Base-by-base conservation (phyloP, 2,888 invertebrate species). In the Lepetodrilus schrolli region DNA sequence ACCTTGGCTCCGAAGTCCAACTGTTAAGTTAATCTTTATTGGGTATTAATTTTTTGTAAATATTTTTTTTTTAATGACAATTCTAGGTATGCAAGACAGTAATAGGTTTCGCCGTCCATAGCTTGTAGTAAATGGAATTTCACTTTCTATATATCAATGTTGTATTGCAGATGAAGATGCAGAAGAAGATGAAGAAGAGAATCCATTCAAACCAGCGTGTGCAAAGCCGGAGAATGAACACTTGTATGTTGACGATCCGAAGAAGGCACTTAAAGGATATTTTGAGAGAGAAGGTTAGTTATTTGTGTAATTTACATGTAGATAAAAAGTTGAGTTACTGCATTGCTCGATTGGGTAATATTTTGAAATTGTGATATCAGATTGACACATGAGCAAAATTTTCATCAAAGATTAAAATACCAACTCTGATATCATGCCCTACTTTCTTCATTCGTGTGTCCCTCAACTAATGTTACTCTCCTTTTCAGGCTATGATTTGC, bases 211-310 rank as follows among this genome's bases (percentile, higher is more conserved):
- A 5, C 76, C 84, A 47, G 75, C 80, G 5, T 37, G 80, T n/a
- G 68, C 83, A 0, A 82, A 78, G 2, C 78, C 88, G 47, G 86
- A 89, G 70, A 88, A 97, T 88, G 98, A 98, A 89, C 96, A 97
- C 78, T 90, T 97, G 20, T 97, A 96, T 90, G 91, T 97, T 43
- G 95, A 96, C 70, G 98, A 99, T 91, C 99, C 99, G 0, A 98
- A 98, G 91, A 97, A 97, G 90, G 96, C 97, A 0, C 91, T 99
- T 17, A 92, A 96, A 66, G 96, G 97, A 0, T 99, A 95, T 93
- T 98, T 96, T 90, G 99, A 99, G 89, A 92, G 98, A 72, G 98
- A 99, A 91, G 93, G 98, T 85, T 75, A 65, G 65, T 26, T n/a
- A 47, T 10, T 21, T 49, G 36, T n/a, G n/a, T 58, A 3, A 20